These are phyloP conservation scores for Cyanoramphus novaezelandiae DNA, from an alignment of 2,113 vertebrate genomes.

Conservation along the genomic window DNA sequence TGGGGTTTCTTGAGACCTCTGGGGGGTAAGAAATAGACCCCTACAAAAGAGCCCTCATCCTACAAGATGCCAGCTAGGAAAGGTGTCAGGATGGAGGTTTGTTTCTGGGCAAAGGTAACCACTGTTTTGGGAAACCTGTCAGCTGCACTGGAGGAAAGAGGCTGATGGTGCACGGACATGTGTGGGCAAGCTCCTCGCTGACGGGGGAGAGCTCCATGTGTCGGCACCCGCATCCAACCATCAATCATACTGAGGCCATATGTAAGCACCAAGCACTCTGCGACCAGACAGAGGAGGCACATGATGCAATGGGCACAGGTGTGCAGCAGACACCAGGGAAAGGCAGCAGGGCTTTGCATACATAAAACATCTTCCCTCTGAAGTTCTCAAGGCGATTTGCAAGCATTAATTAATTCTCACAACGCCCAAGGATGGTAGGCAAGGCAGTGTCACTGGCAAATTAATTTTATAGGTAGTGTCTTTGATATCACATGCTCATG, in stretches of 20 bases:
- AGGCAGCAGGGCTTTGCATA: slow-evolving; percentile 55
- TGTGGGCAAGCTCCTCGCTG: slow-evolving; percentile 14
- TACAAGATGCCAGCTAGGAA: neutral
- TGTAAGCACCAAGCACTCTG: neutral
- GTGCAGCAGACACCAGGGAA: slow-evolving; percentile 38
- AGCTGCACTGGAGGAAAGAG: neutral
- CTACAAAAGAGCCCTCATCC: neutral
- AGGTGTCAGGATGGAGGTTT: neutral
- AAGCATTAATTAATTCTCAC: slow-evolving; percentile 66
- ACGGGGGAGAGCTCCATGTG: slow-evolving; percentile 7
- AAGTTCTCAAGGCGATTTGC: slow-evolving; percentile 59
- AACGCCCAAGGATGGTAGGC: slow-evolving; percentile 48
- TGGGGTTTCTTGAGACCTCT: neutral
- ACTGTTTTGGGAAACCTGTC: slow-evolving; percentile 38
- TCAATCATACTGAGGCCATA: slow-evolving; percentile 13
- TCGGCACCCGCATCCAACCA: neutral
- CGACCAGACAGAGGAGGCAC: slow-evolving; percentile 21
- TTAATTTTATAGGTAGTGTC: slow-evolving; percentile 53
- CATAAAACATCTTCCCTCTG: slow-evolving; percentile 30
- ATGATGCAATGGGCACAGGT: slow-evolving; percentile 70
- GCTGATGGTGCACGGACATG: neutral
- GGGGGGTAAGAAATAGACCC: neutral
- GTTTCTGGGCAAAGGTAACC: slow-evolving; percentile 34
- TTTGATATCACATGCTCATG: slow-evolving; percentile 28
- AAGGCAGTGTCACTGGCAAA: slow-evolving; percentile 53